Evolutionary conservation across 2,888 invertebrate genomes (phyloP).

Genomic region (Parnassius smintheus): DNA sequence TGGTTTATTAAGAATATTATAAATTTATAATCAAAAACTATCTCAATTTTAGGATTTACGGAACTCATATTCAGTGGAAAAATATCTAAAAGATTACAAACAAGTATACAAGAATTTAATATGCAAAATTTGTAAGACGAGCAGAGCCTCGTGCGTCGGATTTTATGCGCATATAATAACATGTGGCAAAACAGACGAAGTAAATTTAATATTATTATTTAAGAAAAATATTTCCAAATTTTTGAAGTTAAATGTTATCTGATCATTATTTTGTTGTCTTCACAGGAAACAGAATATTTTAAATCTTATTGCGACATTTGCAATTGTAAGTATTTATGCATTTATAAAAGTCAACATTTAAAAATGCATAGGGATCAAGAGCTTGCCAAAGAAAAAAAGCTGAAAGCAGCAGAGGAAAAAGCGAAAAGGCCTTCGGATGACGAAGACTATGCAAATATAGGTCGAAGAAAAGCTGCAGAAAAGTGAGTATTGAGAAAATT

Average conservation of each 20-base stretch:
- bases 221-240: not conserved
- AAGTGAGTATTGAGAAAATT: constrained; percentile 44
- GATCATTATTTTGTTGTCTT: constrained; percentile 22
- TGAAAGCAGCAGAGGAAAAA: constrained; percentile 9
- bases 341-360: constrained; percentile 82
- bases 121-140: constrained; percentile 78
- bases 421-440: constrained; percentile 19
- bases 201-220: constrained; percentile 38
- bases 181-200: constrained; percentile 82
- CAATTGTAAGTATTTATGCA: constrained; percentile 66
- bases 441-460: constrained; percentile 37
- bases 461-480: constrained; percentile 56
- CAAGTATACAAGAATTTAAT: constrained; percentile 62
- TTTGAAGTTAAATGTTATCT: not conserved
- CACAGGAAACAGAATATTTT: constrained; percentile 69
- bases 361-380: constrained; percentile 63
- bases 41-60: constrained; percentile 73
- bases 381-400: constrained; percentile 38
- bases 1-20: constrained; percentile 9
- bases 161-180: constrained; percentile 82
- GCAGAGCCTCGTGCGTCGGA: constrained; percentile 78
- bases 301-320: constrained; percentile 80
- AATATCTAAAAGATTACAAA: constrained; percentile 63
- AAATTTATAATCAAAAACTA: constrained; percentile 1
- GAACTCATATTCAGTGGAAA: constrained; percentile 67